Conservation (phyloP, 2,888 invertebrate genomes). For the Congeria kusceri region DNA sequence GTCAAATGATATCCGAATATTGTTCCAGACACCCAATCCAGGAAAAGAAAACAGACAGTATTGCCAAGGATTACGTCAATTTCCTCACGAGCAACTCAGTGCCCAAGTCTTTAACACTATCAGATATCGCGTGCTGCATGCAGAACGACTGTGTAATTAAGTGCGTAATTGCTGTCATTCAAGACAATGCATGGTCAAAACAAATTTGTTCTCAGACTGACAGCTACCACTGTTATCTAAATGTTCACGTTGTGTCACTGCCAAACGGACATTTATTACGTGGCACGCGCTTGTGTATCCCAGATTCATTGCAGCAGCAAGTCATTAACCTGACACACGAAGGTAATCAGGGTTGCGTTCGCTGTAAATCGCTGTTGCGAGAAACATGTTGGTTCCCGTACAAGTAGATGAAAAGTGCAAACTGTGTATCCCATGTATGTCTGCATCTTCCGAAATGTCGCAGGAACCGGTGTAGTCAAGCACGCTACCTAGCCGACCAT, state of each 20-base stretch:
- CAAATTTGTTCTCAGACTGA: neutral
- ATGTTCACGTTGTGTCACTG: neutral
- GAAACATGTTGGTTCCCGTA: conserved; percentile 47
- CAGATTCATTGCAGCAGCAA: conserved; percentile 44
- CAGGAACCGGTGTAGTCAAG: conserved; percentile 49
- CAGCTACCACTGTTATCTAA: neutral
- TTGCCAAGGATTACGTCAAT: conserved; percentile 42
- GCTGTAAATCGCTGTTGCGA: conserved; percentile 62
- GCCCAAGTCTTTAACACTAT: conserved; percentile 43
- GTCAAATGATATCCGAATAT: conserved; percentile 65
- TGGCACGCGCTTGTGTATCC: conserved; percentile 55
- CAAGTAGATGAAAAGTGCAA: conserved; percentile 37
- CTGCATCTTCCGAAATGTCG: neutral
- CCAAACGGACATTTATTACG: neutral
- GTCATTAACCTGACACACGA: conserved; percentile 65
- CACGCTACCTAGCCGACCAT: conserved; percentile 39
- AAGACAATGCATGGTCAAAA: neutral
- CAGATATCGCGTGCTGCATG: conserved; percentile 29
- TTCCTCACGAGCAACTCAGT: conserved; percentile 27
- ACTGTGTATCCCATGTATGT: conserved; percentile 46
- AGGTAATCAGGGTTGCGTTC: conserved; percentile 67
- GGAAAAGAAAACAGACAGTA: neutral
- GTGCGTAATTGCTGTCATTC: neutral
- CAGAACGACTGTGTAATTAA: neutral
- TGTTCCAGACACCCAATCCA: conserved; percentile 45